These are phyloP conservation scores for Sterna hirundo DNA, from an alignment of 2,113 vertebrate genomes.

Conservation along the genomic window DNA sequence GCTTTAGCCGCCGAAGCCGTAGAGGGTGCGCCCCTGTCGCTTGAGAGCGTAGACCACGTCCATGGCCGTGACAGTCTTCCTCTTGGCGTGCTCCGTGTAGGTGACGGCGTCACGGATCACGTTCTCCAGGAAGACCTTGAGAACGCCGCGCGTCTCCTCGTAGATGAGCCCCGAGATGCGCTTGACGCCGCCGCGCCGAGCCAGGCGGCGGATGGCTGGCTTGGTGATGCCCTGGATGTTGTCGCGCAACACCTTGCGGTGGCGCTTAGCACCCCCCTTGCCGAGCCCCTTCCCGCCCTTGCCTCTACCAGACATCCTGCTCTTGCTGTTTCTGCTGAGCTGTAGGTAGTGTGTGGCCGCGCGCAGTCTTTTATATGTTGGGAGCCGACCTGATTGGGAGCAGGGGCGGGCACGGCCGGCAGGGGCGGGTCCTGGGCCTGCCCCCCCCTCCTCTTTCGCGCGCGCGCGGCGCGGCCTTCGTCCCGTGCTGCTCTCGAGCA, in stretches of 20 bases:
- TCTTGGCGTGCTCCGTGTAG: slow-evolving; percentile 80
- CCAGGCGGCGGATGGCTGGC: slow-evolving; percentile 65
- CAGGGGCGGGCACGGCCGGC: neutral
- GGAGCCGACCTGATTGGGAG: neutral
- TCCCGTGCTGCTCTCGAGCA: neutral
- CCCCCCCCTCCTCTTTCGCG: neutral
- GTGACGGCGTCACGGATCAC: slow-evolving; percentile 79
- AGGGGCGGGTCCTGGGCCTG: neutral
- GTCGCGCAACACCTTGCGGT: slow-evolving; percentile 73
- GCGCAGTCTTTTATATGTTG: neutral
- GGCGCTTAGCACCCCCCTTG: slow-evolving; percentile 74
- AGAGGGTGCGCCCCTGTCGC: too few relatives aligned
- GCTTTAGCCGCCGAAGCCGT: neutral
- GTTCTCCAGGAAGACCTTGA: slow-evolving; percentile 72
- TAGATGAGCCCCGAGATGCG: slow-evolving; percentile 80
- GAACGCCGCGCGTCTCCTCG: slow-evolving; percentile 77
- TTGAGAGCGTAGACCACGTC: too few relatives aligned
- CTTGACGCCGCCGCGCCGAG: slow-evolving; percentile 68
- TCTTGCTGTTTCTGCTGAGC: accelerated
- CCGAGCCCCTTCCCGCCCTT: neutral
- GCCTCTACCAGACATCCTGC: neutral
- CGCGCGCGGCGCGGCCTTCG: neutral
- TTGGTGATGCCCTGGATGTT: slow-evolving; percentile 81
- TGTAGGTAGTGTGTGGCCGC: accelerated
- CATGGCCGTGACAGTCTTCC: too few relatives aligned